A percentile compares a stretch with the other conserved stretches of the same genome.
phyloP scores from a whole-genome alignment of 2,113 vertebrate species.

The Cyrtonyx montezumae region DNA sequence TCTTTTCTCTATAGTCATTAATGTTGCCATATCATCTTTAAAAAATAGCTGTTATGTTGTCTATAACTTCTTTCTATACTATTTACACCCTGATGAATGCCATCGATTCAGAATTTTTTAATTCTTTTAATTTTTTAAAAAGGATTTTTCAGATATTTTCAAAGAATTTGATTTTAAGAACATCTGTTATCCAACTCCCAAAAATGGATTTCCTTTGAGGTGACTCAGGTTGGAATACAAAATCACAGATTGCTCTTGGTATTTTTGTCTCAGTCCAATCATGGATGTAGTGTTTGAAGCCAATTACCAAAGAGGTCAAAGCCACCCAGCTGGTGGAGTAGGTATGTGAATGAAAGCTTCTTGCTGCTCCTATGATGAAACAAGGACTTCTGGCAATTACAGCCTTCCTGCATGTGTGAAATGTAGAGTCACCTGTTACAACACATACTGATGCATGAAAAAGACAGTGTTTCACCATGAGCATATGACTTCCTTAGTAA shows the following conservation, averaged over 20 bases:
- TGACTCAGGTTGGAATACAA: not conserved
- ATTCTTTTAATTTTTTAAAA: not conserved
- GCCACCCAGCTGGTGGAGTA: not conserved
- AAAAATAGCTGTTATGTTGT: not conserved
- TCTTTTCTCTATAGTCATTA: not conserved
- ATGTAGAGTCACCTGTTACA: not conserved
- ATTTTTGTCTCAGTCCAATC: not conserved
- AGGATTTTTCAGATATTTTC: not conserved
- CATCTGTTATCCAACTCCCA: not conserved
- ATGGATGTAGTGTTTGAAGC: rapidly evolving
- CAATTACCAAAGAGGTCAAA: not conserved
- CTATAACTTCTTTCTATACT: not conserved
- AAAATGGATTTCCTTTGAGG: not conserved
- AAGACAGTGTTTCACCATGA: not conserved
- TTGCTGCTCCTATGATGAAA: not conserved
- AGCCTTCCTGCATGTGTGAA: not conserved
- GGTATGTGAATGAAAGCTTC: not conserved
- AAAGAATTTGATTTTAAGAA: not conserved
- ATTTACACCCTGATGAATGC: not conserved
- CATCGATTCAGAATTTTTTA: not conserved
- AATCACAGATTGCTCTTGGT: not conserved
- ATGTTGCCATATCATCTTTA: not conserved
- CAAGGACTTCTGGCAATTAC: not conserved
- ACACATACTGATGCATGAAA: not conserved
- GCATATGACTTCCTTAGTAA: not conserved